Percentiles rank a stretch among this genome's conserved stretches.
Evolutionary conservation across 2,113 vertebrate species (phyloP).

Genomic region (Chloebia gouldiae): DNA sequence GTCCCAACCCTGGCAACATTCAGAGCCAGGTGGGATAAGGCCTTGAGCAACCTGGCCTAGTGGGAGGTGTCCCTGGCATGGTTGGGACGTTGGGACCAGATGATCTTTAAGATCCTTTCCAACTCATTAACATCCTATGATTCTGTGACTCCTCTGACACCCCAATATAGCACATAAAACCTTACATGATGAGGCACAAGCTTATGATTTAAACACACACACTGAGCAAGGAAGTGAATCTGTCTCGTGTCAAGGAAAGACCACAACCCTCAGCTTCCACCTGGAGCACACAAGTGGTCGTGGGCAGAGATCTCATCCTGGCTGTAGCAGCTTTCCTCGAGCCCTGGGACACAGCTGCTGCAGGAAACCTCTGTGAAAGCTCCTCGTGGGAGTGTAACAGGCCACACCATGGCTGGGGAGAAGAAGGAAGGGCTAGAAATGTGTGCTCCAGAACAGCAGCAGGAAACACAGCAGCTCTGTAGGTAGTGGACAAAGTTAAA

Average conservation of each 20-base stretch:
- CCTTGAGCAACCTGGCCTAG: not conserved
- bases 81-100: accelerated
- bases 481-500: not conserved
- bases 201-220: not conserved
- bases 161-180: not conserved
- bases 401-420: accelerated
- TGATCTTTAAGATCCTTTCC: not conserved
- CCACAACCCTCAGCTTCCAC: not conserved
- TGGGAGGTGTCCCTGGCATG: not conserved
- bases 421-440: not conserved
- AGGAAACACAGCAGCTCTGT: not conserved
- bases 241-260: not conserved
- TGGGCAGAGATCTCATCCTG: not conserved
- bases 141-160: not conserved
- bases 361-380: not conserved
- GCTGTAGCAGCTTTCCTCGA: not conserved
- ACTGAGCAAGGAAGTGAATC: not conserved
- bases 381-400: not conserved
- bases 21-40: not conserved
- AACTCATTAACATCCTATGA: not conserved
- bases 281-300: not conserved
- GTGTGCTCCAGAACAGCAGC: not conserved
- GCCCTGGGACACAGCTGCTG: not conserved
- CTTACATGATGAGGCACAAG: not conserved
- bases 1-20: not conserved